Evolutionary conservation across 2,113 vertebrate species (phyloP).

Genomic region (Okapia johnstoni): DNA sequence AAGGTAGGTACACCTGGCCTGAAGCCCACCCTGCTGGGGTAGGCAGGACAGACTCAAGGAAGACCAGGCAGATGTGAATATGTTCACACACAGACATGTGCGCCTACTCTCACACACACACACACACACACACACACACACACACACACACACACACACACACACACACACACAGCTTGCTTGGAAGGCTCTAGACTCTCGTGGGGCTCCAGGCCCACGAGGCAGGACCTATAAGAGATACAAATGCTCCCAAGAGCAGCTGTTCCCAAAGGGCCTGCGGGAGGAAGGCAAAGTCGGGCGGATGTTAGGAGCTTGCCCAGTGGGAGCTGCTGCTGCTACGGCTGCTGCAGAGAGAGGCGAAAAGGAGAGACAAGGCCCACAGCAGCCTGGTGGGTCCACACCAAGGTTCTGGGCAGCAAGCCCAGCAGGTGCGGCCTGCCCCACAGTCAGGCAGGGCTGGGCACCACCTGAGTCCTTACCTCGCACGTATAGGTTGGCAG

Average conservation of each 20-base stretch:
- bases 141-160: too few relatives aligned
- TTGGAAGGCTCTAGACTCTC: constrained; percentile 21
- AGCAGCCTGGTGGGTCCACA: neutral
- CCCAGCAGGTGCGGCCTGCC: neutral
- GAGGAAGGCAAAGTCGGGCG: neutral
- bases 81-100: constrained; percentile 40
- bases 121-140: too few relatives aligned
- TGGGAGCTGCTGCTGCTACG: neutral
- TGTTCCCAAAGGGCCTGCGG: constrained; percentile 32
- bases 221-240: constrained; percentile 61
- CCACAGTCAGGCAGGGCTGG: constrained; percentile 3
- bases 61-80: neutral
- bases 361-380: neutral
- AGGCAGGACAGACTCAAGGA: neutral
- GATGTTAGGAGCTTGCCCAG: neutral
- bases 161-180: neutral
- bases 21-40: neutral
- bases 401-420: neutral
- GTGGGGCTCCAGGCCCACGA: neutral
- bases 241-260: constrained; percentile 52
- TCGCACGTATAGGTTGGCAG: constrained; percentile 97
- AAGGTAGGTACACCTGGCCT: neutral
- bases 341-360: neutral
- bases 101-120: neutral
- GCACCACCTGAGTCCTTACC: constrained; percentile 85